Percentiles rank a stretch among this genome's conserved stretches.
Evolutionary conservation across 23 tunicate species (phyloP).

Genomic region (Diplosoma virens): DNA sequence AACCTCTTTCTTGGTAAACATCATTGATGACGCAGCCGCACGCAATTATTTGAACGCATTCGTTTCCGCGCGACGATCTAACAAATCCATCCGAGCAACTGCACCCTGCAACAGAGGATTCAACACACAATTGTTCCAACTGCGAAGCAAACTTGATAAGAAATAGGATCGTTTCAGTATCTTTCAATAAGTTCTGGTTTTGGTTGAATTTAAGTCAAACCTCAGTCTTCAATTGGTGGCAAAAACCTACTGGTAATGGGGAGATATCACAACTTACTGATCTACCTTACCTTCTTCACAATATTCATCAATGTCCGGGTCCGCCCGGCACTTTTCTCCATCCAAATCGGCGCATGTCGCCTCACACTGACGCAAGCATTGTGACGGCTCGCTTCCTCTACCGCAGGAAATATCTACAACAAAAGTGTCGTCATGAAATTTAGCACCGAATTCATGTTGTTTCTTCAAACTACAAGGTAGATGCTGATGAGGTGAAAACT

Average conservation of each 20-base stretch:
- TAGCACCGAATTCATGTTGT: background rate
- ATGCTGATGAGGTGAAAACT: no score
- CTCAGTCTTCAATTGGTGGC: background rate
- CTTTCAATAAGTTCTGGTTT: no score
- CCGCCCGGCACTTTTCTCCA: constrained; percentile 14
- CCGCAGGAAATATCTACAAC: constrained; percentile 43
- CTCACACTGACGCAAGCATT: constrained; percentile 71
- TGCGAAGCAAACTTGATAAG: no score
- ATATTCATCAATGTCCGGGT: constrained; percentile 36
- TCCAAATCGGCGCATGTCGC: constrained; percentile 65
- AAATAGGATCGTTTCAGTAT: no score
- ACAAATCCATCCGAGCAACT: constrained; percentile 69
- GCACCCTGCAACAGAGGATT: constrained; percentile 47
- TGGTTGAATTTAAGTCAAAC: no score
- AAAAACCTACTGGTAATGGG: background rate
- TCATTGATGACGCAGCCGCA: constrained; percentile 76
- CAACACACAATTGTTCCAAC: no score
- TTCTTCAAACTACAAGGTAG: no score
- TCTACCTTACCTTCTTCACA: constrained; percentile 63
- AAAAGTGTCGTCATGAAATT: background rate
- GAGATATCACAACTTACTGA: background rate
- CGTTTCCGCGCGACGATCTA: constrained; percentile 10
- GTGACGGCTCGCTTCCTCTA: constrained; percentile 22
- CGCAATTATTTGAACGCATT: constrained; percentile 45
- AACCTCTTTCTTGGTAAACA: constrained; percentile 54